Evolutionary conservation across 2,888 invertebrate species (phyloP).

Genomic region (Diploptera punctata): DNA sequence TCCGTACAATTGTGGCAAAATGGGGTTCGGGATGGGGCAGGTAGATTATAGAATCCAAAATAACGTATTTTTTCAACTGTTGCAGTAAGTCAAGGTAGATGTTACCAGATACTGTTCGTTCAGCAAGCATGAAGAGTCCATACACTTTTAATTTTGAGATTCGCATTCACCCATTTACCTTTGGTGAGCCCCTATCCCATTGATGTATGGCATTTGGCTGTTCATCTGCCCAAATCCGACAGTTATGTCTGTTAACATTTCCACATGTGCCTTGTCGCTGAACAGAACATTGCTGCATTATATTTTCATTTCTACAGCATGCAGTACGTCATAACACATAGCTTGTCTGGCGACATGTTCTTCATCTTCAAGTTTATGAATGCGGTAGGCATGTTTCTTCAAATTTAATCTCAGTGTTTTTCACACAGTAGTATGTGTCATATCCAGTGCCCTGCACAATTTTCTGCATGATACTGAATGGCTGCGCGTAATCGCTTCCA

Average conservation of each 20-base stretch:
- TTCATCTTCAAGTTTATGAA: constrained; percentile 17
- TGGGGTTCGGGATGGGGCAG: neutral
- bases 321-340: neutral
- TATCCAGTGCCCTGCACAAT: neutral
- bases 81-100: too few species aligned
- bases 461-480: neutral
- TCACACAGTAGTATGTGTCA: neutral
- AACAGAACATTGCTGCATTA: neutral
- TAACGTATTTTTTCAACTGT: too few species aligned
- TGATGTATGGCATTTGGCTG: constrained; percentile 8
- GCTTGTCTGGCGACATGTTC: neutral
- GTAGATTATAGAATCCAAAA: too few species aligned
- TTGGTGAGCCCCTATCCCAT: neutral
- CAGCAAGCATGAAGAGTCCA: constrained; percentile 15
- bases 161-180: neutral
- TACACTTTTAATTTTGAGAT: neutral
- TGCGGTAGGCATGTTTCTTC: neutral
- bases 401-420: neutral
- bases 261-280: constrained; percentile 7
- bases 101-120: too few species aligned
- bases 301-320: neutral
- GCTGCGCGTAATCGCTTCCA: neutral
- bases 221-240: neutral
- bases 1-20: constrained; percentile 7
- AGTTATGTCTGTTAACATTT: constrained; percentile 9